Base-by-base conservation (phyloP, 2,113 vertebrate species). In the Toxotes jaculatrix region DNA sequence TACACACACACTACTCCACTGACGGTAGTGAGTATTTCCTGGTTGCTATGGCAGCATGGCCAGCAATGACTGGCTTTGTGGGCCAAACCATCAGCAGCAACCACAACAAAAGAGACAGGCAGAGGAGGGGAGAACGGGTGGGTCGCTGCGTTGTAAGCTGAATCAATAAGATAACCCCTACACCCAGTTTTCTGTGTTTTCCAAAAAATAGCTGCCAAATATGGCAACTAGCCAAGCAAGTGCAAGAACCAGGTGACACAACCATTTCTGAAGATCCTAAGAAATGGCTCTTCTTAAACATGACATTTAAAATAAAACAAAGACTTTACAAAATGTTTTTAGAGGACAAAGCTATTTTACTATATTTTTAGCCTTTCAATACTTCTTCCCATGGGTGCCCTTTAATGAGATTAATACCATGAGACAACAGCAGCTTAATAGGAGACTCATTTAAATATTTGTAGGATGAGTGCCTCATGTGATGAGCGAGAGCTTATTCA, bases 21-120 rank as follows among this genome's bases (percentile, higher is more conserved):
- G 85, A 90, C 82, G 81, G 80, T 19, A 45, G 80, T 87, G 87
- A 95, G 94, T 95, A 94, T 95, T 95, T 95, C 94, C 94, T 94
- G 93, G 95, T 96, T 95, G 94, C 94, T 70, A 95, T 95, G 93
- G 93, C 80, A 94, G 90, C 93, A 19, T 84, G 82, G 82, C 87
- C 89, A 95, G 93, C 93, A 91, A 88, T 91, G 91, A 92, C 91
- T 92, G 91, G 92, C 92, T 95, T 89, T 91, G 92, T 88, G 87
- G 90, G 89, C 81, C 90, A 91, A 89, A 92, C 88, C 92, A 93
- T 93, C 82, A 49, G 83, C 92, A 91, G 93, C 89, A 92, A 94
- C 90, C 87, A 92, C 91, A 95, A 94, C 94, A 95, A 94, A 93
- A 92, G 89, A 64, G 72, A 78, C 64, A 45, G 77, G 56, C 79